phyloP scores from a whole-genome alignment of 2,113 vertebrate species.

The Oostethus manadensis region DNA sequence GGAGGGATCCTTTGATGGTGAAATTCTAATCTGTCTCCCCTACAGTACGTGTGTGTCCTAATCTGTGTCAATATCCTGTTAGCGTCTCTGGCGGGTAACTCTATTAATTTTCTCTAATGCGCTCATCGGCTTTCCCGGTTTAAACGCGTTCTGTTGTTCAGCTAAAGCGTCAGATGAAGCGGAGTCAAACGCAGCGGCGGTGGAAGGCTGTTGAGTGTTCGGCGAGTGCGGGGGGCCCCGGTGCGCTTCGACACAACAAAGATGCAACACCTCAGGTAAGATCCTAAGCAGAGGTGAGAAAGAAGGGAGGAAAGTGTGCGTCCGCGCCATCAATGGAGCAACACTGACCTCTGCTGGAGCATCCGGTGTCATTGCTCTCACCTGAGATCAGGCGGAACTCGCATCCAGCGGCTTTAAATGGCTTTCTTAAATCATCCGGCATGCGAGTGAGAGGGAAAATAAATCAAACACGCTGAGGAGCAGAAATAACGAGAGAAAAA shows the following conservation, averaged over 20 bases:
- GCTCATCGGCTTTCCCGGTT: slow-evolving; percentile 46
- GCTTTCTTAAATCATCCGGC: slow-evolving; percentile 57
- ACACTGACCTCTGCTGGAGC: slow-evolving; percentile 86
- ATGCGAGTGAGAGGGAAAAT: slow-evolving; percentile 45
- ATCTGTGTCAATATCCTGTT: slow-evolving; percentile 56
- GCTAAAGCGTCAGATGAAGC: slow-evolving; percentile 53
- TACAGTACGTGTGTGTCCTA: slow-evolving; percentile 47
- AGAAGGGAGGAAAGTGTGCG: background rate
- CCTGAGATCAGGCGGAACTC: slow-evolving; percentile 1
- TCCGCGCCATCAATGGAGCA: slow-evolving; percentile 67
- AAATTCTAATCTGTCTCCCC: slow-evolving; percentile 63
- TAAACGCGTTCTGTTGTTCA: slow-evolving; percentile 43
- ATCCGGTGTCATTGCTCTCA: background rate
- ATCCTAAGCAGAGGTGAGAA: slow-evolving; percentile 8
- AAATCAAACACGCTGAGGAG: slow-evolving; percentile 40
- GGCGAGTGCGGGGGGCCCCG: background rate
- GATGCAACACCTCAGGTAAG: slow-evolving; percentile 5
- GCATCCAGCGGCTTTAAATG: slow-evolving; percentile 39
- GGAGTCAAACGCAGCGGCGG: slow-evolving; percentile 42
- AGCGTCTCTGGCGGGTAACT: slow-evolving; percentile 39
- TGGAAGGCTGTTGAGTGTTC: slow-evolving; percentile 4
- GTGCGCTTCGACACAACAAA: slow-evolving; percentile 9
- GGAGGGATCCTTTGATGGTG: slow-evolving; percentile 58
- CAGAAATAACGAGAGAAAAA: slow-evolving; percentile 43
- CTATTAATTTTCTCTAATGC: slow-evolving; percentile 32